Evolutionary conservation across 2,797 vertebrate species (phyloP), one percentile per base, ranked within the genome.

Genomic region (Peromyscus attwateri): DNA sequence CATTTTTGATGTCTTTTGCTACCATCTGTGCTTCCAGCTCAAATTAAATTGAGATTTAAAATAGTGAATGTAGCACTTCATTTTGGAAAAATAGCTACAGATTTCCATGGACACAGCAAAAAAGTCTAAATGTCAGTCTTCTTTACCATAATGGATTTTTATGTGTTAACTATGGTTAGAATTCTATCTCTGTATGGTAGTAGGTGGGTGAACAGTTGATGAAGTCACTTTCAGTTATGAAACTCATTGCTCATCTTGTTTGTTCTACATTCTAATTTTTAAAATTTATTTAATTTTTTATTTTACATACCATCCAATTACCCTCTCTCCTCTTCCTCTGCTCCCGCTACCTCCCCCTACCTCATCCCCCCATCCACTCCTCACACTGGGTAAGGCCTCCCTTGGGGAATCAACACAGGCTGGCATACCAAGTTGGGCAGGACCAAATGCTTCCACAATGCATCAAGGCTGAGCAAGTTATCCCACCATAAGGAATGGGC

Each of bases 11-110:
- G 27, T 10, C 37, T 66, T 49, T 87, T 83, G 40, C 17, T 84
- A n/a, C 87, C 79, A 57, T 71, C 75, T 62, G 52, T 87, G 14
- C 71, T 89, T 89, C 7, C 7, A 94, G 14, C 29, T 70, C 34
- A 85, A 89, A 91, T 70, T 79, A 75, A 91, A 81, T 40, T 80
- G 66, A 73, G n/a, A 89, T 75, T 87, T 64, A 93, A 95, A 91
- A 71, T 49, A 89, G 34, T 71, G 70, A 95, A 73, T 85, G 9
- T 68, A 55, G 6, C 29, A 68, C 1, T 37, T 88, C 90, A 84
- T 75, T 84, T 46, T n/a, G 25, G 29, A 87, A 96, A 89, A 79
- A 17, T 13, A 70, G 52, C 3, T 49, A 88, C 40, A 43, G 3
- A 9, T 91, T 87, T 94, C 37, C 92, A 73, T 52, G 21, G 40